These are phyloP conservation scores for Agraylea sexmaculata DNA, from an alignment of 1,140 invertebrate species.

Conservation along the genomic window DNA sequence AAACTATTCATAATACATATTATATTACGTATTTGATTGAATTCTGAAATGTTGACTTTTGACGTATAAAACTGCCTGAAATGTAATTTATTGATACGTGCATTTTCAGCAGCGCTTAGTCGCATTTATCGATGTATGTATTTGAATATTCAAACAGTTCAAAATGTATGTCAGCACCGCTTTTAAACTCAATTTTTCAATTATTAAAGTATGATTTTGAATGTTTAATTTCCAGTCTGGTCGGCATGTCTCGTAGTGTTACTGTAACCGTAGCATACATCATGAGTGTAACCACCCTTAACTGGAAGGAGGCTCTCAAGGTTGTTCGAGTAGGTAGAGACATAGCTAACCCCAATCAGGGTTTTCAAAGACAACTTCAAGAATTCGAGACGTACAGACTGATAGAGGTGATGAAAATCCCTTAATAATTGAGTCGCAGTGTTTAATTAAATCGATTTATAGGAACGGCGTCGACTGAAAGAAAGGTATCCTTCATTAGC, in stretches of 20 bases:
- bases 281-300: constrained; percentile 85
- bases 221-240: constrained; percentile 51
- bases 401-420: constrained; percentile 49
- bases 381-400: constrained; percentile 80
- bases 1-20: too few species aligned
- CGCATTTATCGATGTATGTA: too few species aligned
- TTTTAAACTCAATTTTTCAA: too few species aligned
- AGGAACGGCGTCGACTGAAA: constrained; percentile 72
- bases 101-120: too few species aligned
- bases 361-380: constrained; percentile 88
- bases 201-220: too few species aligned
- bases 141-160: too few species aligned
- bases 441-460: constrained; percentile 18
- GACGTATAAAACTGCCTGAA: too few species aligned
- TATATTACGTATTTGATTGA: too few species aligned
- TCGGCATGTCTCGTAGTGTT: constrained; percentile 91
- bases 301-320: constrained; percentile 86
- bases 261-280: constrained; percentile 91
- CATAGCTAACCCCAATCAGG: constrained; percentile 89
- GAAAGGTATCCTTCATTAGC: constrained; percentile 72
- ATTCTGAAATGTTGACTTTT: too few species aligned
- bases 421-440: background rate
- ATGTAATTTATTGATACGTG: too few species aligned
- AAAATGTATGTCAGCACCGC: too few species aligned
- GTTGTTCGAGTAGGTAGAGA: constrained; percentile 80